A percentile compares a stretch with the other conserved stretches of the same genome.
Evolutionary conservation across 37 sponge, comb jelly and placozoan genomes (phyloP).

Genomic region (Mnemiopsis leidyi): DNA sequence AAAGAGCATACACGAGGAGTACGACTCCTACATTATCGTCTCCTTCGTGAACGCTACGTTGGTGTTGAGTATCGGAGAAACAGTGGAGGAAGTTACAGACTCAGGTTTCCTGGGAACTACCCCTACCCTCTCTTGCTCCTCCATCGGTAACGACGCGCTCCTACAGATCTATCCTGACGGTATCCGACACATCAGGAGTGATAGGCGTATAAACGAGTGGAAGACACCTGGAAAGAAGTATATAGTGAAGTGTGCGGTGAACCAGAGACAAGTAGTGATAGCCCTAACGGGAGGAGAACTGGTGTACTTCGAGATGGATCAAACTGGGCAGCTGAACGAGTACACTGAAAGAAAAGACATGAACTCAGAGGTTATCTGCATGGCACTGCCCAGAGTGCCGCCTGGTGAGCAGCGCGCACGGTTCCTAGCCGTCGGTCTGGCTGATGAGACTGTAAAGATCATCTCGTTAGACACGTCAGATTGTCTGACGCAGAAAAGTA

Average conservation of each 20-base stretch:
- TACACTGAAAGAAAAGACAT: conserved; percentile 97
- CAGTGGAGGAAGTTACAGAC: conserved; percentile 98
- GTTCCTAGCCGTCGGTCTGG: conserved; percentile 94
- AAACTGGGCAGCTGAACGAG: conserved; percentile 87
- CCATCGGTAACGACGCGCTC: conserved; percentile 94
- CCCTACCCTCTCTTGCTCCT: conserved; percentile 88
- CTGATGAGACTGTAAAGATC: conserved; percentile 94
- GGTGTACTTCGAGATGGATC: conserved; percentile 99
- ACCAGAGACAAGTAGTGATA: conserved; percentile 93
- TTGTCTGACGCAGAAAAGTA: conserved; percentile 87
- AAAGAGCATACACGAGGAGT: conserved; percentile 75
- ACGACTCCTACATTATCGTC: conserved; percentile 93
- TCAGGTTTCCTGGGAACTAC: conserved; percentile 97
- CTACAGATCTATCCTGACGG: conserved; percentile 96
- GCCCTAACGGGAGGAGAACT: conserved; percentile 94
- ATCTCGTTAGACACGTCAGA: conserved; percentile 96
- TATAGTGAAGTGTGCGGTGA: conserved; percentile 90
- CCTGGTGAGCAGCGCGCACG: conserved; percentile 90
- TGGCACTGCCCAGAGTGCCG: conserved; percentile 92
- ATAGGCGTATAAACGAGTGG: conserved; percentile 97
- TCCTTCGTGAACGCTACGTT: conserved; percentile 98
- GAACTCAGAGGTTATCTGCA: conserved; percentile 87
- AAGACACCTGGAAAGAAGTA: conserved; percentile 82
- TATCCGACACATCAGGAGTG: conserved; percentile 92
- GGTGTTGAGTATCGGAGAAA: conserved; percentile 97